Percentiles rank a stretch among this genome's conserved stretches.
These are phyloP conservation scores for Mus spicilegus DNA, from an alignment of 2,113 vertebrate species.

Conservation along the genomic window DNA sequence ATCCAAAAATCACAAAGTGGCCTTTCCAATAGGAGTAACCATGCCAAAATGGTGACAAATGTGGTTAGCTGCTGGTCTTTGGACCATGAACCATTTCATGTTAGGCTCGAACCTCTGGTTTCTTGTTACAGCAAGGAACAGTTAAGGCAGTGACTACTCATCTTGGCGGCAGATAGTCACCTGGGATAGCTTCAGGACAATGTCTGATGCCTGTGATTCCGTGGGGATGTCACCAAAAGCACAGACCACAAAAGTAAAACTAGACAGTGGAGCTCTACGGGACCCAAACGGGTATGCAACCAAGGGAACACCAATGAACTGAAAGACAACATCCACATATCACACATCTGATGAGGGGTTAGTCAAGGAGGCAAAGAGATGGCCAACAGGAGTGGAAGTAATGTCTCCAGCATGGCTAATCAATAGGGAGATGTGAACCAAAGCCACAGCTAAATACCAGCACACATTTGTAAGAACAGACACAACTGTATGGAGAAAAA, in stretches of 20 bases:
- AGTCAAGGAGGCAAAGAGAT: not conserved
- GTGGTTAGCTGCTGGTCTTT: not conserved
- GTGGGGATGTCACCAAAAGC: not conserved
- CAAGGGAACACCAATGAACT: not conserved
- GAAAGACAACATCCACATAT: not conserved
- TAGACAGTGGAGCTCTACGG: not conserved
- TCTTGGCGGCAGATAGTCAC: not conserved
- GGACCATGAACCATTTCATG: not conserved
- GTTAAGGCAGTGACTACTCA: not conserved
- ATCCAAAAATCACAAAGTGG: not conserved
- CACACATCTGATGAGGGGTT: not conserved
- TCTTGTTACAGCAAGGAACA: not conserved
- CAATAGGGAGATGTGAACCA: not conserved
- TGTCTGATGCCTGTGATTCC: not conserved
- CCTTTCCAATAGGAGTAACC: not conserved
- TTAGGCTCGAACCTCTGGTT: not conserved
- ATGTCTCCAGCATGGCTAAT: not conserved
- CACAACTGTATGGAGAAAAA: not conserved
- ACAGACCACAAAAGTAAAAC: slow-evolving; percentile 6
- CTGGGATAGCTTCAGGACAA: not conserved
- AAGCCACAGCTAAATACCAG: not conserved
- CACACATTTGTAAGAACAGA: not conserved
- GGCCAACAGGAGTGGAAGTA: not conserved
- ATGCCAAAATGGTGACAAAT: not conserved
- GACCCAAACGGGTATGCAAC: not conserved